Percentiles rank a stretch among this genome's conserved stretches.
Conservation (phyloP, 2,888 invertebrate species). For the Melikaiella ostensackeni region DNA sequence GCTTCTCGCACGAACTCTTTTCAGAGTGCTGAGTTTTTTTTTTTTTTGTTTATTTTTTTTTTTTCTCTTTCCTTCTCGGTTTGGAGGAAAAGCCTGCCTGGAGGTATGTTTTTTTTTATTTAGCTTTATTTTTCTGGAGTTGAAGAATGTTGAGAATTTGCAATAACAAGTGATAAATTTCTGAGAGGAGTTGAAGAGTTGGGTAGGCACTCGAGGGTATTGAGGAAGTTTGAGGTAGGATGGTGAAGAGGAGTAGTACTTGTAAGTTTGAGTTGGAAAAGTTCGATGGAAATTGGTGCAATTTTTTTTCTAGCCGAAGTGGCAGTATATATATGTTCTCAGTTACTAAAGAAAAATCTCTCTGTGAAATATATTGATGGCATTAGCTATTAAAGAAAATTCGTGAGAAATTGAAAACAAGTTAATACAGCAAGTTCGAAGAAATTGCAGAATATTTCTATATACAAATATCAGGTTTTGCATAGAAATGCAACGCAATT, state of each 20-base stretch:
- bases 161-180: slow-evolving; percentile 29
- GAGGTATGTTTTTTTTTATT: not conserved
- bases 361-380: no score
- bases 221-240: not conserved
- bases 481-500: no score
- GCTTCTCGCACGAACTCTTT: not conserved
- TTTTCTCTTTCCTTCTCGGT: not conserved
- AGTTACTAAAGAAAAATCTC: no score
- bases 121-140: not conserved
- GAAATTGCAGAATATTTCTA: no score
- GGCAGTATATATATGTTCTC: not conserved
- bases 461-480: no score
- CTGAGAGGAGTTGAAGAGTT: not conserved
- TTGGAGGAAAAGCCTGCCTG: not conserved
- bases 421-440: no score
- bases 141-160: slow-evolving; percentile 6
- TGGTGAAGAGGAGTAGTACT: not conserved
- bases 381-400: no score
- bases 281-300: not conserved
- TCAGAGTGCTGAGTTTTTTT: not conserved
- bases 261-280: not conserved
- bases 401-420: no score
- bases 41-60: not conserved
- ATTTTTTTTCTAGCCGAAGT: not conserved
- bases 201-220: not conserved